Percentiles rank a stretch among this genome's conserved stretches.
phyloP scores from a whole-genome alignment of 2,113 vertebrate genomes.

The Mesocricetus auratus region DNA sequence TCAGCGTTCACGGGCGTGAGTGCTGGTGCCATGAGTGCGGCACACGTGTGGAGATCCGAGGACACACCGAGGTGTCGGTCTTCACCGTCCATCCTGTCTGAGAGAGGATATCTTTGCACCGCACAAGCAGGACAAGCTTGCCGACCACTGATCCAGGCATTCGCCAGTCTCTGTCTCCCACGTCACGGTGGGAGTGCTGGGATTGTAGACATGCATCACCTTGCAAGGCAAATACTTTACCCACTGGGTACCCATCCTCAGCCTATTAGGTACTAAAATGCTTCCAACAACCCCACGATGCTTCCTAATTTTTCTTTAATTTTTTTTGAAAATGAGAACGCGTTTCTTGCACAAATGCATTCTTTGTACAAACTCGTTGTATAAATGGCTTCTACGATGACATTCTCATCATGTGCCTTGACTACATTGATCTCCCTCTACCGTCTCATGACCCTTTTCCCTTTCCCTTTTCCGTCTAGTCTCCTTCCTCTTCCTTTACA shows the following conservation, averaged over 20 bases:
- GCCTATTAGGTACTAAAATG: not conserved
- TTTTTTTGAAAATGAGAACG: not conserved
- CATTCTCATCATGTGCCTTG: not conserved
- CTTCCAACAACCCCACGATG: not conserved
- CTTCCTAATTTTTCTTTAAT: not conserved
- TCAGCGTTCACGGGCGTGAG: not conserved
- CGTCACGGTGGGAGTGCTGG: not conserved
- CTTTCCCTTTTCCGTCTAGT: too few relatives aligned
- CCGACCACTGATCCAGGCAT: not conserved
- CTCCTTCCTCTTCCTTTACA: not conserved
- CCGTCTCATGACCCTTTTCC: not conserved
- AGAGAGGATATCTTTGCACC: not conserved
- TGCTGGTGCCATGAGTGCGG: not conserved
- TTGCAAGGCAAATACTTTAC: not conserved
- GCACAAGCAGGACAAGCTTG: not conserved
- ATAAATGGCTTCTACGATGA: not conserved
- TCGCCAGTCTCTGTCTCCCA: not conserved
- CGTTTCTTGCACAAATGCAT: not conserved
- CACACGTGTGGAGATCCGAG: not conserved
- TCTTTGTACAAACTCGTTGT: not conserved
- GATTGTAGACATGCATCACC: not conserved
- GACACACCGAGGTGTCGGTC: not conserved
- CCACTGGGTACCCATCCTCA: not conserved
- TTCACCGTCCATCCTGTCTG: too few relatives aligned
- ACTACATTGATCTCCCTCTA: not conserved